Evolutionary conservation across 2,888 invertebrate genomes (phyloP), one percentile per base, ranked within the genome.

Genomic region (Drosophila flavopinicola): DNA sequence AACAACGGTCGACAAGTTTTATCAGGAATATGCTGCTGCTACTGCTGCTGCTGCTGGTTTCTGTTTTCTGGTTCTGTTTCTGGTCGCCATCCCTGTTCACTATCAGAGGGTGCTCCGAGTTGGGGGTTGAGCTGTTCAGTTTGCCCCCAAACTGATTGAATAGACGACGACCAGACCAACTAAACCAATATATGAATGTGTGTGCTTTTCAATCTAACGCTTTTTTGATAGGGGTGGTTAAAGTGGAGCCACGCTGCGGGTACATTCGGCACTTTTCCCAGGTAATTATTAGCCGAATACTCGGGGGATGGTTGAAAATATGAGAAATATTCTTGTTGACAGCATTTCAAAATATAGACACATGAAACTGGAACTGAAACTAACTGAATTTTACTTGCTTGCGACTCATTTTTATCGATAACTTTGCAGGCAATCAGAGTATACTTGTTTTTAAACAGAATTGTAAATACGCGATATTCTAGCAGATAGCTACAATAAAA

Each of bases 1-100:
- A 27, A 9, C 13, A 52, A 42, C 27, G 15, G 33, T 32, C 25
- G 45, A 58, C 52, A 57, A 75, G n/a, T 48, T 75, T 72, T 65
- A 72, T 75, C 75, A 69, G 24, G 35, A 44, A 44, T 38, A 54
- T 67, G 47, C 51, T 47, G 45, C 41, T 52, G 9, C 38, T 25
- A 29, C 2, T 20, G n/a, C n/a, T n/a, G n/a, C n/a, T n/a, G n/a
- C n/a, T n/a, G n/a, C n/a, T n/a, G n/a, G n/a, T n/a, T n/a, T n/a
- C n/a, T n/a, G n/a, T n/a, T 39, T 24, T 24, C 20, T 51, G 27
- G 13, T 54, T 47, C 25, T 37, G 37, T 3, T 45, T 11, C 32
- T 25, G 58, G 66, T 37, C 30, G 45, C 42, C 74, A 74, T 53
- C 68, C 68, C 61, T 57, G 30, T 70, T 35, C 29, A n/a, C n/a